phyloP scores from a whole-genome alignment of 64 coral and sea anemone genomes.

The Hydrozoanthus tunicans region DNA sequence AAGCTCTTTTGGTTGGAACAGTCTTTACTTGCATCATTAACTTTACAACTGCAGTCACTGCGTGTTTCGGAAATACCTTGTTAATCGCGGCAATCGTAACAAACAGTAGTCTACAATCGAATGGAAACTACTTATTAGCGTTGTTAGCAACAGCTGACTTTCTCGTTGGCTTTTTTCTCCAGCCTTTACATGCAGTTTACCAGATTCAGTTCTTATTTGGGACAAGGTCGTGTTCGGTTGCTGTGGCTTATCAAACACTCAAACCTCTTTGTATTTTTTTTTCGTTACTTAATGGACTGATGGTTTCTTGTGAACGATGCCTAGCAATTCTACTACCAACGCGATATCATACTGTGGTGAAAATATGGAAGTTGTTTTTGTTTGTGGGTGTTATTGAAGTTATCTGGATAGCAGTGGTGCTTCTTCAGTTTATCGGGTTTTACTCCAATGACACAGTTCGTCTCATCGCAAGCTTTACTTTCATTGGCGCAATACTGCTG shows the following conservation, averaged over 20 bases:
- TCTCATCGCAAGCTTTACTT: constrained; percentile 13
- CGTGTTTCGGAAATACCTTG: constrained; percentile 10
- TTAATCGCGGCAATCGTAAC: constrained; percentile 10
- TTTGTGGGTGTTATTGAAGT: not conserved
- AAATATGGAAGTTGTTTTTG: constrained; percentile 40
- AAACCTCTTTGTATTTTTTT: constrained; percentile 1
- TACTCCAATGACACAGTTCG: not conserved
- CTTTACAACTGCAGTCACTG: constrained; percentile 18
- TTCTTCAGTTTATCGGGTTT: not conserved
- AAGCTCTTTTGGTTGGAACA: not conserved
- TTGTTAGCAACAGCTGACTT: constrained; percentile 12
- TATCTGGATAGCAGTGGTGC: not conserved
- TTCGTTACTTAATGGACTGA: constrained; percentile 13
- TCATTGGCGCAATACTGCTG: not conserved
- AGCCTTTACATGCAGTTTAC: constrained; percentile 16
- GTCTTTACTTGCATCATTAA: constrained; percentile 27
- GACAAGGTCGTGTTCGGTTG: not conserved
- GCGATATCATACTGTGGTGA: constrained; percentile 28
- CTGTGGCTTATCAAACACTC: not conserved
- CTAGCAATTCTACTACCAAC: constrained; percentile 31
- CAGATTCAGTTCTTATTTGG: constrained; percentile 24
- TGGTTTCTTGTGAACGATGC: constrained; percentile 41
- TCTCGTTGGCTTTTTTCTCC: constrained; percentile 24
- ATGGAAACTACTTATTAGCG: constrained; percentile 30
- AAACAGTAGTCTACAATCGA: constrained; percentile 29